Percentiles rank a stretch among this genome's conserved stretches.
Conservation (phyloP, 2,888 invertebrate species). For the Cephus runcator region DNA sequence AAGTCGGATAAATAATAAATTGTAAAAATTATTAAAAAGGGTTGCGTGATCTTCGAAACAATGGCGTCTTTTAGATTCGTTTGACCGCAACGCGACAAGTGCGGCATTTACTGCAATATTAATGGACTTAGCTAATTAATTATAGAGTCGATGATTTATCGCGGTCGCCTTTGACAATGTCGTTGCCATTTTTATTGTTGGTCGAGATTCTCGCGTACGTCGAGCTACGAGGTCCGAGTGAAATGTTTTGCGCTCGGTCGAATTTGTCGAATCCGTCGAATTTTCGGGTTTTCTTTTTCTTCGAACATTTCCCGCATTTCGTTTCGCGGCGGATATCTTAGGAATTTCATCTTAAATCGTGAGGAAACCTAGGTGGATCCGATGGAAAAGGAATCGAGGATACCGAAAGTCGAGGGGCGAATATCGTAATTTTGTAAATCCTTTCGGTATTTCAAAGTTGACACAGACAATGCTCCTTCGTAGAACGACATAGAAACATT, state of each 20-base stretch:
- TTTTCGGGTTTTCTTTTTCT: neutral
- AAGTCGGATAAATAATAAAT: too few relatives aligned
- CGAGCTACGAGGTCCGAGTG: neutral
- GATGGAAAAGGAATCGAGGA: too few relatives aligned
- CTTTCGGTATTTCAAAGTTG: too few relatives aligned
- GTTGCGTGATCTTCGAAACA: too few relatives aligned
- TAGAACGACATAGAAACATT: conserved; percentile 29
- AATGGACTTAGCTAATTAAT: conserved; percentile 44
- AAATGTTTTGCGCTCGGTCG: neutral
- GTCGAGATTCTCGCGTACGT: neutral
- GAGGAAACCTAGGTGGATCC: too few relatives aligned
- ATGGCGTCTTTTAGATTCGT: conserved; percentile 5
- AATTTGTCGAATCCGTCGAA: neutral
- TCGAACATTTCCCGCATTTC: neutral
- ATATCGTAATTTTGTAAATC: too few relatives aligned
- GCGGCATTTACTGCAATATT: conserved; percentile 44
- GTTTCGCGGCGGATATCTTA: neutral
- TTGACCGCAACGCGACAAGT: conserved; percentile 23
- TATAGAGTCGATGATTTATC: conserved; percentile 36
- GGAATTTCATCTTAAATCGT: too few relatives aligned
- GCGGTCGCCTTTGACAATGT: too few relatives aligned
- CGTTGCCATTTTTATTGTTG: too few relatives aligned
- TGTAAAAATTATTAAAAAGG: too few relatives aligned
- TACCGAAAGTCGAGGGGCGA: too few relatives aligned
- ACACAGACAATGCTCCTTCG: conserved; percentile 25